Conservation (phyloP, 2,113 vertebrate genomes). For the Chaenogobius annularis region DNA sequence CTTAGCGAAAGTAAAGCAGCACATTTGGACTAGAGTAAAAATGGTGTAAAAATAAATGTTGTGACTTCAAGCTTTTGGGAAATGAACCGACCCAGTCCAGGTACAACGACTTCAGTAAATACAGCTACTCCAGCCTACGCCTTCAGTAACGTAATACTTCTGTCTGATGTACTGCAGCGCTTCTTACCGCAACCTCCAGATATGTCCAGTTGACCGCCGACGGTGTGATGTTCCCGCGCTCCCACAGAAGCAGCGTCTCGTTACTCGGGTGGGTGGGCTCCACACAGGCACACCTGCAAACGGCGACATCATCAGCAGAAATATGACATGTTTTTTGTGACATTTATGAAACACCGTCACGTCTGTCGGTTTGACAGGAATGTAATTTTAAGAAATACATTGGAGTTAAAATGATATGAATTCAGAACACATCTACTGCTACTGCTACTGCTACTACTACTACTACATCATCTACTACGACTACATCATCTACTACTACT, state of each 20-base stretch:
- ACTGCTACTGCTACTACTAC: too few relatives aligned
- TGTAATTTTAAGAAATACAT: too few relatives aligned
- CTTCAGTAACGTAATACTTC: not conserved
- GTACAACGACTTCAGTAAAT: too few relatives aligned
- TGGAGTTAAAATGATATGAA: too few relatives aligned
- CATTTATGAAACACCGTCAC: too few relatives aligned
- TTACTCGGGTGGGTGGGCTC: conserved; percentile 90
- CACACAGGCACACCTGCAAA: conserved; percentile 92
- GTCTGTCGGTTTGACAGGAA: too few relatives aligned
- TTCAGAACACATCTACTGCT: too few relatives aligned
- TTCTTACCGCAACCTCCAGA: conserved; percentile 84
- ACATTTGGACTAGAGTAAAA: not conserved
- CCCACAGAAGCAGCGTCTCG: conserved; percentile 85
- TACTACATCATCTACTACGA: too few relatives aligned
- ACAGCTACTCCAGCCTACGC: too few relatives aligned
- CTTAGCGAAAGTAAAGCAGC: not conserved
- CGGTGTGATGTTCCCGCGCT: conserved; percentile 84
- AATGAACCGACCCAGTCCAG: not conserved
- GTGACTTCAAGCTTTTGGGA: not conserved
- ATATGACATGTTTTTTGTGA: too few relatives aligned
- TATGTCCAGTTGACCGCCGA: conserved; percentile 88
- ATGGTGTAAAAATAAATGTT: not conserved
- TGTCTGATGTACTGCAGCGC: not conserved
- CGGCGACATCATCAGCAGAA: too few relatives aligned
- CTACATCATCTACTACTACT: too few relatives aligned